Evolutionary conservation across 2,888 invertebrate genomes (phyloP).

Genomic region (Therioaphis trifolii): DNA sequence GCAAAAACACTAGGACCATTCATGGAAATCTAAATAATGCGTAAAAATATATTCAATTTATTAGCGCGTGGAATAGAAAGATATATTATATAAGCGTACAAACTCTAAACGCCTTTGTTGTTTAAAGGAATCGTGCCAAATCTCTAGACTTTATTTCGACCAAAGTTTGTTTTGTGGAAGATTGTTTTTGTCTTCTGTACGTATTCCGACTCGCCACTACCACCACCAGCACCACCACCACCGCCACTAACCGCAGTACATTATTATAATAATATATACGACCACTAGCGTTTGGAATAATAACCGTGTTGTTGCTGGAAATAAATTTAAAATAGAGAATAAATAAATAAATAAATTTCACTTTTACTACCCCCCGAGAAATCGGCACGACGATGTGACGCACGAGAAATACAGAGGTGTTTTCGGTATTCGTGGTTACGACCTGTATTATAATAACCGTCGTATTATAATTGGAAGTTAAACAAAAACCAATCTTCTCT

Average conservation of each 20-base stretch:
- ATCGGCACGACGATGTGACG: no score
- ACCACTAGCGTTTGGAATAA: background rate
- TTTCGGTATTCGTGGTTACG: no score
- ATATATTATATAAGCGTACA: conserved; percentile 48
- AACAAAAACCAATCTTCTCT: no score
- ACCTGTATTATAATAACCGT: no score
- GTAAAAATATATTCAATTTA: conserved; percentile 48
- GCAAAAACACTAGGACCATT: background rate
- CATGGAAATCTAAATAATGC: conserved; percentile 12
- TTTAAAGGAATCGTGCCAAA: conserved; percentile 59
- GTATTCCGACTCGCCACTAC: background rate
- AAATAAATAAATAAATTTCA: background rate
- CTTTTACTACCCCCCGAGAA: no score
- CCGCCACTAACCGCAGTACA: no score
- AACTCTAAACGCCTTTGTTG: conserved; percentile 58
- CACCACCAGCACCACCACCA: no score
- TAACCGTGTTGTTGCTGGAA: background rate
- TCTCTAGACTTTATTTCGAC: conserved; percentile 41
- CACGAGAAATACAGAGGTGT: no score
- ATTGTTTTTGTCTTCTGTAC: conserved; percentile 42
- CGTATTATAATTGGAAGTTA: no score
- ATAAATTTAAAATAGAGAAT: background rate
- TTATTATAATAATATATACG: background rate
- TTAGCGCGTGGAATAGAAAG: conserved; percentile 51
- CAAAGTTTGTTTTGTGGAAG: conserved; percentile 39